Conservation (phyloP, 2,113 vertebrate genomes). For the Zosterops lateralis region DNA sequence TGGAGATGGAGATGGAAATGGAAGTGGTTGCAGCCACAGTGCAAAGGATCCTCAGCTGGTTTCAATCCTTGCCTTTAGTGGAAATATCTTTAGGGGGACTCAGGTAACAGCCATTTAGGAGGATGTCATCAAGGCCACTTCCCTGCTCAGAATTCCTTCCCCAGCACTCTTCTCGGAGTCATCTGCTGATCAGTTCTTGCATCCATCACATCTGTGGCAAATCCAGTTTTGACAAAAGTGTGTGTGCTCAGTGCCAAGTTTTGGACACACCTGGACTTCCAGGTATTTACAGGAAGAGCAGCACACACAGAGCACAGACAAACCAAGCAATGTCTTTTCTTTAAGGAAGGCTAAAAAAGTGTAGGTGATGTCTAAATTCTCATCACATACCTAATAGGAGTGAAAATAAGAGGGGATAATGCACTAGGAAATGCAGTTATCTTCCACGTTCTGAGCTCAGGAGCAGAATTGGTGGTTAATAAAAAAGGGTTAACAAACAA, state of each 20-base stretch:
- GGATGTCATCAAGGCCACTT: not conserved
- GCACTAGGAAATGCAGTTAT: not conserved
- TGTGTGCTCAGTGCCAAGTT: not conserved
- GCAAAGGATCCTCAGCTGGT: not conserved
- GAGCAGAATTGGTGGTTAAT: not conserved
- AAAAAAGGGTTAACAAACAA: not conserved
- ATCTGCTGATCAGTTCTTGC: not conserved
- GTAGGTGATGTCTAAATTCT: not conserved
- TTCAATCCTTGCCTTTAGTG: not conserved
- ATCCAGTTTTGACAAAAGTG: not conserved
- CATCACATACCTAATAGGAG: not conserved
- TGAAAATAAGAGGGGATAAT: not conserved
- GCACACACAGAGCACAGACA: not conserved
- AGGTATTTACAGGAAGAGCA: not conserved
- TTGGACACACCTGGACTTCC: not conserved
- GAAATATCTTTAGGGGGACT: not conserved
- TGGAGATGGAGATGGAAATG: not conserved
- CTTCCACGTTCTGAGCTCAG: not conserved
- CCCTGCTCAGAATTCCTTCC: not conserved
- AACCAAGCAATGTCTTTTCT: not conserved
- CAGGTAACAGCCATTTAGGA: not conserved
- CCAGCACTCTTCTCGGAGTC: not conserved
- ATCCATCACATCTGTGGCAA: not conserved
- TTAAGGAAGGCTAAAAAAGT: not conserved
- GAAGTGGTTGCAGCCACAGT: not conserved